Percentiles rank a stretch among this genome's conserved stretches.
Evolutionary conservation across 2,113 vertebrate species (phyloP).

Genomic region (Lophotis ruficrista): DNA sequence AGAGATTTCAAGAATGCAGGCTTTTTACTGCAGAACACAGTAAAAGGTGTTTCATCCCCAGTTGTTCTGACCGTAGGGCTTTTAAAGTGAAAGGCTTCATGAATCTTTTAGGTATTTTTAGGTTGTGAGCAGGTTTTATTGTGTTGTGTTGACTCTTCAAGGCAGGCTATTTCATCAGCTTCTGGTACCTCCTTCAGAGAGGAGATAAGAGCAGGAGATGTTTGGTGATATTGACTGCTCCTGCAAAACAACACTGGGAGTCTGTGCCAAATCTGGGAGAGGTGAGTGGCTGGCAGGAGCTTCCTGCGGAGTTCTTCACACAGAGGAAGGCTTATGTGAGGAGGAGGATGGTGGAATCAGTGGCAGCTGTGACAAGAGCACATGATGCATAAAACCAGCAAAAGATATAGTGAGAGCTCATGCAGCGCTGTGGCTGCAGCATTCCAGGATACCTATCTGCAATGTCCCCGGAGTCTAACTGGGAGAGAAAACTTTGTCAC

Average conservation of each 20-base stretch:
- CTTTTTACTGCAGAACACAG: background rate
- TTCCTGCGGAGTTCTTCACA: background rate
- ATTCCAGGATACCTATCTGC: background rate
- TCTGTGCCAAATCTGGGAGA: background rate
- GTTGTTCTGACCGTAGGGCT: background rate
- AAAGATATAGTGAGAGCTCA: background rate
- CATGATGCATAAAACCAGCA: background rate
- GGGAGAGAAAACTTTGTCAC: background rate
- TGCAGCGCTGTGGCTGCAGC: background rate
- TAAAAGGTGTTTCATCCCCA: background rate
- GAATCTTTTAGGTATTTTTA: background rate
- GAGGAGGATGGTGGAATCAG: background rate
- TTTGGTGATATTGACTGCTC: background rate
- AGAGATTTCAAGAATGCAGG: background rate
- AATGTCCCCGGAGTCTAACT: rapidly evolving
- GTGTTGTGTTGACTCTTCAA: background rate
- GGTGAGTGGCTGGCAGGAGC: background rate
- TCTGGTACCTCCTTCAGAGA: background rate
- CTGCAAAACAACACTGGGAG: rapidly evolving
- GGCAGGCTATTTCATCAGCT: background rate
- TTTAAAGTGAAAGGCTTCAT: background rate
- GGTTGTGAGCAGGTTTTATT: background rate
- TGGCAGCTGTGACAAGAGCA: background rate
- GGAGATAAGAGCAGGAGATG: background rate
- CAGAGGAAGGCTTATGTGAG: background rate